A percentile compares a stretch with the other conserved stretches of the same genome.
Evolutionary conservation across 2,113 vertebrate species (phyloP).

Genomic region (Pelecanus crispus): DNA sequence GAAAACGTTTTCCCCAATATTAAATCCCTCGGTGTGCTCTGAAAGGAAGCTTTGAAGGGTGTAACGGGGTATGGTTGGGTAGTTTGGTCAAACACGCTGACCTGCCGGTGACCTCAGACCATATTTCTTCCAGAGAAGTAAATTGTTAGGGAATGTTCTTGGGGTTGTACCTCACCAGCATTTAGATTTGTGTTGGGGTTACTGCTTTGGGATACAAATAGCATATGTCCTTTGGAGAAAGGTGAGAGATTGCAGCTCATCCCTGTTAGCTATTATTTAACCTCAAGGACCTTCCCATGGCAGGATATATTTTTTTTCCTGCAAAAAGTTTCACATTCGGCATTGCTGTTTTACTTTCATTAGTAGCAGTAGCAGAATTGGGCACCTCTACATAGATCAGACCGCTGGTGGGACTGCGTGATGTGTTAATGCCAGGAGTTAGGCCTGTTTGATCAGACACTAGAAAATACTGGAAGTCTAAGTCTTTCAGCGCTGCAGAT

Average conservation of each 20-base stretch:
- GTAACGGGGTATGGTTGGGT: background rate
- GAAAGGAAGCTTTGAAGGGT: background rate
- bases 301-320: background rate
- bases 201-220: background rate
- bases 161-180: background rate
- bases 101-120: background rate
- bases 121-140: background rate
- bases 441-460: background rate
- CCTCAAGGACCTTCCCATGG: background rate
- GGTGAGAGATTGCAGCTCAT: background rate
- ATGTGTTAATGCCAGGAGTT: background rate
- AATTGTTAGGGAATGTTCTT: background rate
- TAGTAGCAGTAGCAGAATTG: background rate
- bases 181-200: background rate
- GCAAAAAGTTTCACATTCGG: background rate
- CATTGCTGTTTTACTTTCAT: background rate
- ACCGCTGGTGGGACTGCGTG: background rate
- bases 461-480: background rate
- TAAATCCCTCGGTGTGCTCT: background rate
- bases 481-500: background rate
- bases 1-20: background rate
- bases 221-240: background rate
- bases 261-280: background rate
- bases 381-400: background rate
- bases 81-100: background rate